Conservation (phyloP, 2,888 invertebrate genomes). For the Hydriomena furcata region DNA sequence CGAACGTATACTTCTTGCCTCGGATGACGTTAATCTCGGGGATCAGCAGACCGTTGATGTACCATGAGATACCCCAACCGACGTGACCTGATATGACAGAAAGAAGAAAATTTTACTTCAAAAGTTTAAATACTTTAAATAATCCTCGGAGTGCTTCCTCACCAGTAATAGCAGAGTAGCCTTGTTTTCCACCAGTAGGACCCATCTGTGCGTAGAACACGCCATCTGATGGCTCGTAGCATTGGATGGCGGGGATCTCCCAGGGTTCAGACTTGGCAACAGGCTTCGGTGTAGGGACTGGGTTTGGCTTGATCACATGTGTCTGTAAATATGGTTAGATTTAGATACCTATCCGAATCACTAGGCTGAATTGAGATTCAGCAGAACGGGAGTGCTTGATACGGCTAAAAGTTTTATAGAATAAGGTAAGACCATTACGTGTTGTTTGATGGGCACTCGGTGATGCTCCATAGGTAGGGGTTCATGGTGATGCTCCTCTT, state of each 20-base stretch:
- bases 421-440: conserved; percentile 6
- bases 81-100: conserved; percentile 88
- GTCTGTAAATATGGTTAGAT: not conserved
- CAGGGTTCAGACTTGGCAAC: conserved; percentile 86
- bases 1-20: conserved; percentile 93
- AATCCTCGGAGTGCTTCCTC: conserved; percentile 27
- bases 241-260: conserved; percentile 95
- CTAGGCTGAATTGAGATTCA: not conserved
- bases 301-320: conserved; percentile 56
- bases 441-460: conserved; percentile 18
- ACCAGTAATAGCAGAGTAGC: conserved; percentile 95
- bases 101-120: not conserved
- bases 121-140: too few species aligned
- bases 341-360: not conserved
- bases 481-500: conserved; percentile 58
- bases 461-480: conserved; percentile 18
- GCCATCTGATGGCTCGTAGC: conserved; percentile 95
- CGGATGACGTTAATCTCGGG: conserved; percentile 95
- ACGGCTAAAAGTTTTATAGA: too few species aligned
- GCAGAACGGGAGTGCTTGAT: too few species aligned
- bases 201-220: conserved; percentile 97
- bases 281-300: conserved; percentile 85
- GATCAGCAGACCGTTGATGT: conserved; percentile 95
- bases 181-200: conserved; percentile 94
- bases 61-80: conserved; percentile 97